Percentiles rank a stretch among this genome's conserved stretches.
phyloP scores from a whole-genome alignment of 2,797 vertebrate species.

The Alosa sapidissima region DNA sequence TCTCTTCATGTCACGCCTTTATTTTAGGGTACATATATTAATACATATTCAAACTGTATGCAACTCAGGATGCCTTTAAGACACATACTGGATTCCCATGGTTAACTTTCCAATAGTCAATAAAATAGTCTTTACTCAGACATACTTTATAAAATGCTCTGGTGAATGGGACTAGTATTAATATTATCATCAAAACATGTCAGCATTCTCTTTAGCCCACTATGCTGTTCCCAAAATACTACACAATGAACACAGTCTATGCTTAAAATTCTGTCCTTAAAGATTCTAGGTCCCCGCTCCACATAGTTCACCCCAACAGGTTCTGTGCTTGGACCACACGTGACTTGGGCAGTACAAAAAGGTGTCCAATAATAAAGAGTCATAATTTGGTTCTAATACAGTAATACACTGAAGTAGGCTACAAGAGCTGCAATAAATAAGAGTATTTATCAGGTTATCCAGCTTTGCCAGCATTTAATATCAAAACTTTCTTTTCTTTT shows the following conservation, averaged over 20 bases:
- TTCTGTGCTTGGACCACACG: neutral
- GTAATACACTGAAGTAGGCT: neutral
- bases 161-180: neutral
- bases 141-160: neutral
- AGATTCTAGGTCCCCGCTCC: neutral
- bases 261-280: neutral
- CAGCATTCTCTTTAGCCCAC: neutral
- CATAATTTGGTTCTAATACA: neutral
- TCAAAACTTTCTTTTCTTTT: neutral
- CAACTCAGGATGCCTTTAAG: neutral
- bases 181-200: neutral
- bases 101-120: slow-evolving; percentile 6
- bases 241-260: neutral
- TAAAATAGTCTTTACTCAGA: neutral
- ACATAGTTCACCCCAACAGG: neutral
- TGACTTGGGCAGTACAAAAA: neutral
- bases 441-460: neutral
- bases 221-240: neutral
- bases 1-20: slow-evolving; percentile 16
- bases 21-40: slow-evolving; percentile 7
- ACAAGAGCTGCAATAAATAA: slow-evolving; percentile 18
- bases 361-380: neutral
- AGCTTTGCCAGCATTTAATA: neutral
- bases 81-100: neutral
- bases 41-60: neutral